phyloP scores from a whole-genome alignment of 2,888 invertebrate species.

The Enoplolaimus lenunculus region DNA sequence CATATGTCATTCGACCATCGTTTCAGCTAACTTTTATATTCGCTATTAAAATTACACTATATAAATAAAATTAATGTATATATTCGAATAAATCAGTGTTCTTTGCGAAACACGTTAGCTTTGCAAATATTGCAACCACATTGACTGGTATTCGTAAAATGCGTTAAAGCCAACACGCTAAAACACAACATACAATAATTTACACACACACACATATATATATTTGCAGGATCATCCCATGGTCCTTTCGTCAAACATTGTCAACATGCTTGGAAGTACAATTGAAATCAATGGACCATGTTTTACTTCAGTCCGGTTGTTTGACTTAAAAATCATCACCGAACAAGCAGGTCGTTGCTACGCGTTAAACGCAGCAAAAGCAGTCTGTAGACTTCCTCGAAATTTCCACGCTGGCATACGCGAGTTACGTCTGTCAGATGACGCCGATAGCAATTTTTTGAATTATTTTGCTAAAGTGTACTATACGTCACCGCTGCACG shows the following conservation, averaged over 20 bases:
- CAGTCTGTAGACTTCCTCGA: neutral
- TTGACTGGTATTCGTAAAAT: too few species aligned
- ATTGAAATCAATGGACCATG: conserved; percentile 95
- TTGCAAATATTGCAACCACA: too few species aligned
- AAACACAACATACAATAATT: too few species aligned
- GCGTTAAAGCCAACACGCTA: too few species aligned
- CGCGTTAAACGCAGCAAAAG: neutral
- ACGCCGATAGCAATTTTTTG: neutral
- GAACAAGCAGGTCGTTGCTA: neutral
- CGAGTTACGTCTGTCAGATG: neutral
- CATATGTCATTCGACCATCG: too few species aligned
- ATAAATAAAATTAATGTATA: too few species aligned
- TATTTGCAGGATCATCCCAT: conserved; percentile 29
- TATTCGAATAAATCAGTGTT: too few species aligned
- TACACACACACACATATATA: too few species aligned
- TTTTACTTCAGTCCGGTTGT: conserved; percentile 48
- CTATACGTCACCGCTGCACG: neutral
- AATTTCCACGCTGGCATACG: neutral
- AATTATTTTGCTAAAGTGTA: neutral
- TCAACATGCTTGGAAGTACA: conserved; percentile 90
- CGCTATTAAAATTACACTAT: too few species aligned
- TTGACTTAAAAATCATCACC: neutral
- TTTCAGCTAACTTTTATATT: too few species aligned
- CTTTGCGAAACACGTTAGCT: too few species aligned
- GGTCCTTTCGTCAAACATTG: conserved; percentile 60